Conservation (phyloP, 2,113 vertebrate species). For the Apodemus speciosus region DNA sequence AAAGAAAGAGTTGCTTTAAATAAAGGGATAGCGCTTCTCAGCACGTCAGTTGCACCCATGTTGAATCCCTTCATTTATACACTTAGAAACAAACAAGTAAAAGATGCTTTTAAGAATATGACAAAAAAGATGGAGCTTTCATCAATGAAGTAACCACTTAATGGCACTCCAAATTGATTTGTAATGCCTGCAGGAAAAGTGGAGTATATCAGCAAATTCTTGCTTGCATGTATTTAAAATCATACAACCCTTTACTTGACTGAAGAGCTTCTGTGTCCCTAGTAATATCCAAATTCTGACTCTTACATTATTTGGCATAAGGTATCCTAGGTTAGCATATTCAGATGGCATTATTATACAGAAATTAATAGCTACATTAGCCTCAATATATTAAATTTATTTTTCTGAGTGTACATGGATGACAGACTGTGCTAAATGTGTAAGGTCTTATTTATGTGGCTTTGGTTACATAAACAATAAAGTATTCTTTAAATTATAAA, state of each 20-base stretch:
- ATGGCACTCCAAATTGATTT: background rate
- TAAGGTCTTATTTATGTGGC: background rate
- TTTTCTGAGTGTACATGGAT: background rate
- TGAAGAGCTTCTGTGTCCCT: background rate
- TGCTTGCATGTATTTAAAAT: background rate
- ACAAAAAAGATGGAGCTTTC: background rate
- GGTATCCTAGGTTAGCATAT: background rate
- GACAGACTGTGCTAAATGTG: background rate
- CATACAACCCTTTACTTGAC: background rate
- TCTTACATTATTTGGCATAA: background rate
- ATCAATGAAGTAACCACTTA: background rate
- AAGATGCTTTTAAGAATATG: conserved; percentile 65
- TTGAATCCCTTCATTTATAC: conserved; percentile 77
- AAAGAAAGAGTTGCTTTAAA: conserved; percentile 67
- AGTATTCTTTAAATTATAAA: background rate
- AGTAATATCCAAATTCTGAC: background rate
- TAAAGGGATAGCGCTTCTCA: conserved; percentile 71
- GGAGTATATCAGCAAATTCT: background rate
- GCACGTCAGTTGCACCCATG: conserved; percentile 63
- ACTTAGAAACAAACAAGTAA: conserved; percentile 73
- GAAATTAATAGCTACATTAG: background rate
- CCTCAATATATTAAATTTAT: background rate
- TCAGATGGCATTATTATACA: background rate
- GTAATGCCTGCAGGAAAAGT: background rate
- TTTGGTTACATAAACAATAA: background rate